phyloP scores from a whole-genome alignment of 2,888 invertebrate genomes.

The Drosophila fungiperda region DNA sequence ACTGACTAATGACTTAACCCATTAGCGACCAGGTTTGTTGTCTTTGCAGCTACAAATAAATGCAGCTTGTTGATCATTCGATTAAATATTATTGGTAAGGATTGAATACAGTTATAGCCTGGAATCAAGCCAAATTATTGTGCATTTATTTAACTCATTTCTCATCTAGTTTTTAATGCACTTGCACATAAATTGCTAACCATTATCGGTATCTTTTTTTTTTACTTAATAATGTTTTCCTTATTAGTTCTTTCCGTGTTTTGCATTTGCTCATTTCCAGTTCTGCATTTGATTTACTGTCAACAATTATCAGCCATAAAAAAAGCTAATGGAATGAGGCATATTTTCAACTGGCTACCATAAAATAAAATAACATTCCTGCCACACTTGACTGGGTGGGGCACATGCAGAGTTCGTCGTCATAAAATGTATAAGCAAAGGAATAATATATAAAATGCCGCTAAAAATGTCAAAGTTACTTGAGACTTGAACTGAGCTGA shows the following conservation, averaged over 20 bases:
- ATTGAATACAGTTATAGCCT: neutral
- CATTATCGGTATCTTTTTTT: conserved; percentile 26
- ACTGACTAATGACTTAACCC: conserved; percentile 43
- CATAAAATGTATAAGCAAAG: conserved; percentile 61
- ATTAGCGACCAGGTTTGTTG: conserved; percentile 8
- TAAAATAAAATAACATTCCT: conserved; percentile 11
- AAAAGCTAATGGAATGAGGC: conserved; percentile 37
- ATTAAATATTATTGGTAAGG: neutral
- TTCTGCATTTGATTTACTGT: conserved; percentile 45
- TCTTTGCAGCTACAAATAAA: neutral
- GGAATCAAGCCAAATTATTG: neutral
- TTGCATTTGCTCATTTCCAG: conserved; percentile 9
- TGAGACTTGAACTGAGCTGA: neutral
- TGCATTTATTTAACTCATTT: conserved; percentile 1
- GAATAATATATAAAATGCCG: conserved; percentile 27
- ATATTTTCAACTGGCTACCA: conserved; percentile 20
- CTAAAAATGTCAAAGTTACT: conserved; percentile 66
- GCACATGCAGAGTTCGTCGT: conserved; percentile 38
- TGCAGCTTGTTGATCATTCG: neutral
- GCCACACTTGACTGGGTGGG: conserved; percentile 48
- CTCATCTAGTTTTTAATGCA: neutral
- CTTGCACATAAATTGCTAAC: conserved; percentile 13
- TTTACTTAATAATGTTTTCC: conserved; percentile 17
- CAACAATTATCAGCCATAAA: conserved; percentile 56
- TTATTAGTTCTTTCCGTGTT: conserved; percentile 34